Evolutionary conservation across 2,113 vertebrate genomes (phyloP), one percentile per base, ranked within the genome.

Genomic region (Lontra canadensis): DNA sequence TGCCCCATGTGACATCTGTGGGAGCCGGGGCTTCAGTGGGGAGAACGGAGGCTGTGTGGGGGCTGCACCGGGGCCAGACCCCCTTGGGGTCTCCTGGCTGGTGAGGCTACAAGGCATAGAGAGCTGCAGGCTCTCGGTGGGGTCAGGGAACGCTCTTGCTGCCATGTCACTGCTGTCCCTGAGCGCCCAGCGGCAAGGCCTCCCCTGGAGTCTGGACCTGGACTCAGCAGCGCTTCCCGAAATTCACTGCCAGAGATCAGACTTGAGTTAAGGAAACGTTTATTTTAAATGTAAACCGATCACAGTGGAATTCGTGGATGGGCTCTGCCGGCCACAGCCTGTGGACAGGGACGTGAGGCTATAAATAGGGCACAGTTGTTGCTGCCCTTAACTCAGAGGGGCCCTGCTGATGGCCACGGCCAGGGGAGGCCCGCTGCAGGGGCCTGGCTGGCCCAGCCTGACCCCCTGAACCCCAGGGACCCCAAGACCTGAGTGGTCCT

Each of bases 341-440:
- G 93, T 87, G 99, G 98, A 96, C 1, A 57, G 83, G 74, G 98
- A 98, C 97, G 97, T 85, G 92, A 47, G 18, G 82, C 91, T 98
- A 98, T 98, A 98, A 99, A 99, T 99, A 99, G 98, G 97, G 97
- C 55, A 76, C 98, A 98, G 98, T 98, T 99, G 98, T 92, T 96
- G 88, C 86, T 93, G 95, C 94, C 94, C 97, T 95, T 98, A 96
- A 98, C 93, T 86, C 76, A 83, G 96, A 96, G 79, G 97, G 92
- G 86, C 89, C 97, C 94, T 86, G 97, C 90, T 97, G 97, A 97
- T 88, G 71, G 76, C 63, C 6, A 11, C 0, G 2, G 17, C 14
- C 3, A 29, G 31, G n/a, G 55, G 78, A 13, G 78, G 17, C 65
- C 55, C 6, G 2, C 61, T 6, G 61, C 61, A 4, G 29, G 73